These are phyloP conservation scores for Colaptes auratus DNA, from an alignment of 2,113 vertebrate genomes.

Conservation along the genomic window DNA sequence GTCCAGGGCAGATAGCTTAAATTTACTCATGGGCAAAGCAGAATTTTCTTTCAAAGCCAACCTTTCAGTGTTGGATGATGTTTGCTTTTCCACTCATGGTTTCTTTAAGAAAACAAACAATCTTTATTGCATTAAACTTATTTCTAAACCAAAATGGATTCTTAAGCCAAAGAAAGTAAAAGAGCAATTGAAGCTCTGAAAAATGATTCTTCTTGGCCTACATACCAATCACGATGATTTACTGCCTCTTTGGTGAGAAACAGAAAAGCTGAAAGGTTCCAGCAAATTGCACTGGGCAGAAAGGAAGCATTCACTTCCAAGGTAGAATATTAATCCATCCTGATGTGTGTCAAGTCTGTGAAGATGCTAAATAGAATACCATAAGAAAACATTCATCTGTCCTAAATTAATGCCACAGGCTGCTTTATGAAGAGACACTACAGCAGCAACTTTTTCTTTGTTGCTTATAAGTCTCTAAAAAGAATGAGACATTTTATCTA, in stretches of 20 bases:
- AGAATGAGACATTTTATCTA: constrained; percentile 5
- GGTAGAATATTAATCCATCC: constrained; percentile 56
- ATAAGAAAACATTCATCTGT: constrained; percentile 48
- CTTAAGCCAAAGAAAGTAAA: constrained; percentile 57
- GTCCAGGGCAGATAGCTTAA: not conserved
- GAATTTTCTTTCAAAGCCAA: not conserved
- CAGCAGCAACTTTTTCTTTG: constrained; percentile 30
- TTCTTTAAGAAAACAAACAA: constrained; percentile 33
- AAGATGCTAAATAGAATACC: constrained; percentile 44
- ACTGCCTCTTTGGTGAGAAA: constrained; percentile 13
- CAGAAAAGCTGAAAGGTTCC: constrained; percentile 48
- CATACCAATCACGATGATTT: constrained; percentile 64
- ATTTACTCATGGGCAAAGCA: not conserved
- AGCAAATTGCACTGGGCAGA: constrained; percentile 53
- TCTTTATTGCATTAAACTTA: not conserved
- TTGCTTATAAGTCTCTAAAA: constrained; percentile 34
- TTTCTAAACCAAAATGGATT: constrained; percentile 61
- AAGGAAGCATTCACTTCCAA: constrained; percentile 45
- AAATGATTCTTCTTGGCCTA: constrained; percentile 50
- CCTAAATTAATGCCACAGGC: constrained; percentile 60
- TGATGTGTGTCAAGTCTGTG: constrained; percentile 42
- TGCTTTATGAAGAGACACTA: constrained; percentile 32
- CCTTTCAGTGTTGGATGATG: not conserved
- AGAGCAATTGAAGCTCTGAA: constrained; percentile 61
- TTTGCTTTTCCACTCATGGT: not conserved